phyloP scores from a whole-genome alignment of 2,797 vertebrate genomes.

The Gadopsis marmoratus region DNA sequence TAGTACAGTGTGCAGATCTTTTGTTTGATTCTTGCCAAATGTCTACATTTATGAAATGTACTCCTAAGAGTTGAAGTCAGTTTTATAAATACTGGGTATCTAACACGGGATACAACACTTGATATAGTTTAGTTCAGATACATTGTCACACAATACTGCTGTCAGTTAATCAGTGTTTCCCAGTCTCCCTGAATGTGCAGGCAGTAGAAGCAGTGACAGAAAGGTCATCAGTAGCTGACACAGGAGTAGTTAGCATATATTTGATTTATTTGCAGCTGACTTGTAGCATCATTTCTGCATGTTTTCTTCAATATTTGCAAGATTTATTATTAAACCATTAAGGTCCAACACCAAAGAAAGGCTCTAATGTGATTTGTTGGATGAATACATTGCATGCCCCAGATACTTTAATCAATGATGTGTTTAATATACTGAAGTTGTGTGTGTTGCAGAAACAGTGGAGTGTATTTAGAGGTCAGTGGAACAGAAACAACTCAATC shows the following conservation, averaged over 20 bases:
- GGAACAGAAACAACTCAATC: background rate
- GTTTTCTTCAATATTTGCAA: background rate
- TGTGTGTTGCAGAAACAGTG: background rate
- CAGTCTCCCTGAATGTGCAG: background rate
- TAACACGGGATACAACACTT: background rate
- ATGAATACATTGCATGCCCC: background rate
- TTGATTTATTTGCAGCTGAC: background rate
- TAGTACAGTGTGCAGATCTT: no score
- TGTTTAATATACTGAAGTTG: background rate
- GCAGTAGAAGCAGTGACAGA: background rate
- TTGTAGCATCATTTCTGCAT: background rate
- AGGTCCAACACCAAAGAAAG: background rate
- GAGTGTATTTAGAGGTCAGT: constrained; percentile 4
- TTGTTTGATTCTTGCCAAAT: background rate
- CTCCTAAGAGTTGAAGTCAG: background rate
- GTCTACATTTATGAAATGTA: background rate
- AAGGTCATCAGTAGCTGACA: background rate
- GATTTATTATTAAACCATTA: background rate
- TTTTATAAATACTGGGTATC: background rate
- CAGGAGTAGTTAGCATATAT: background rate
- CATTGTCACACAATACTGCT: background rate
- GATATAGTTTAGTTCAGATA: background rate
- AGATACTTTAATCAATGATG: background rate
- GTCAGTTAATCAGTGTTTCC: background rate
- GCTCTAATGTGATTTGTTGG: background rate